Evolutionary conservation across 2,113 vertebrate genomes (phyloP).

Genomic region (Sylvicapra grimmia): DNA sequence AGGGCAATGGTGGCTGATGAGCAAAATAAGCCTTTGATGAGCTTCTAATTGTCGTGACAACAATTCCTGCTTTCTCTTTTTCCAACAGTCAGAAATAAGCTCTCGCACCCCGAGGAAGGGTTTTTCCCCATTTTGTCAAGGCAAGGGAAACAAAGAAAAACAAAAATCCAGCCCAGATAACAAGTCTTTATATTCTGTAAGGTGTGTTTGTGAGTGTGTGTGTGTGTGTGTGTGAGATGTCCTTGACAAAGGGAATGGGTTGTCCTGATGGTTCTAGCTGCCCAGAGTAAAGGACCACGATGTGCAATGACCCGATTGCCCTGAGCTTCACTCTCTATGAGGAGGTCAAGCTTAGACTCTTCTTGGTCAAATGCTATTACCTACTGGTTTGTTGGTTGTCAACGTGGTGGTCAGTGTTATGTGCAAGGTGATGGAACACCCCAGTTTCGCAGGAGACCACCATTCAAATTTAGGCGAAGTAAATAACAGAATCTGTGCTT

Average conservation of each 20-base stretch:
- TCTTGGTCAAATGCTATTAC: not conserved
- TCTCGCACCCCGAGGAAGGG: slow-evolving; percentile 45
- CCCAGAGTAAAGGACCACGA: not conserved
- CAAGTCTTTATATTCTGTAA: not conserved
- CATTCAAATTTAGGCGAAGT: not conserved
- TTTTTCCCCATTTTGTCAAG: slow-evolving; percentile 34
- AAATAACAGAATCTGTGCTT: not conserved
- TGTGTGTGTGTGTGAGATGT: too few relatives aligned
- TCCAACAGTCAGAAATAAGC: slow-evolving; percentile 55
- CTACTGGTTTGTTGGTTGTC: not conserved
- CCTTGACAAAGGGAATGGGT: not conserved
- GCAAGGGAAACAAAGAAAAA: slow-evolving; percentile 45
- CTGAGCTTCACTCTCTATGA: not conserved
- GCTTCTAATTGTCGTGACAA: slow-evolving; percentile 76
- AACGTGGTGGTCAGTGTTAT: not conserved
- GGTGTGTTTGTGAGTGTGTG: not conserved
- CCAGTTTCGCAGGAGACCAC: not conserved
- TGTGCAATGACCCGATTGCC: not conserved
- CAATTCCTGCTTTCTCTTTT: slow-evolving; percentile 70
- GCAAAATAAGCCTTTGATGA: slow-evolving; percentile 78
- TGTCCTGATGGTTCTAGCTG: not conserved
- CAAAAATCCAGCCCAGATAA: slow-evolving; percentile 11
- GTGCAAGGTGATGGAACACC: not conserved
- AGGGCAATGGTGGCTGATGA: slow-evolving; percentile 77
- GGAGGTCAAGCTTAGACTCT: not conserved